phyloP scores from a whole-genome alignment of 2,888 invertebrate genomes.

The Eupeodes latifasciatus region DNA sequence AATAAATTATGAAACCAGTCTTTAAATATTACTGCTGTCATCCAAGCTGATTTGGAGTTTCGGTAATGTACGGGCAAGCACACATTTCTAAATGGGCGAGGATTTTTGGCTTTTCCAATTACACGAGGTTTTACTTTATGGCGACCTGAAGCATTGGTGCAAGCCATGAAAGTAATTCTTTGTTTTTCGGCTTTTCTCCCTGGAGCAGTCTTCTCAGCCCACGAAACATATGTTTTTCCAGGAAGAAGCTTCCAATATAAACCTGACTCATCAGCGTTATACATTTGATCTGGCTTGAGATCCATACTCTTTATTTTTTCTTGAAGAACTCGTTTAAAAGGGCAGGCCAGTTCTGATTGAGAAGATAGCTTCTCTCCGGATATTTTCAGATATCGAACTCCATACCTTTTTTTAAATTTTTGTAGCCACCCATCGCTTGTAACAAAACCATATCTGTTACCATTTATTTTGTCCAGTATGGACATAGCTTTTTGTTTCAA shows the following conservation, averaged over 20 bases:
- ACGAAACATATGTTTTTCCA: conserved; percentile 1
- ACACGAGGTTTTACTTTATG: too few relatives aligned
- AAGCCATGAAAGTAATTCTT: conserved; percentile 32
- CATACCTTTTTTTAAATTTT: conserved; percentile 35
- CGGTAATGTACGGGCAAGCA: conserved; percentile 18
- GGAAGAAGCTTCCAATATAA: conserved; percentile 31
- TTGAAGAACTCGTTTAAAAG: conserved; percentile 11
- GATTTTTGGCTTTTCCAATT: too few relatives aligned
- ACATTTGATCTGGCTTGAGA: conserved; percentile 27
- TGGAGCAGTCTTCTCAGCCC: conserved; percentile 31
- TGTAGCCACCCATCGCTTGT: conserved; percentile 22
- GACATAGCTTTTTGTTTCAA: too few relatives aligned
- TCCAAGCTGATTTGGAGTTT: conserved; percentile 27
- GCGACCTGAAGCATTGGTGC: background rate
- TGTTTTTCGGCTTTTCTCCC: conserved; percentile 39
- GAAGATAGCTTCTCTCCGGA: conserved; percentile 13
- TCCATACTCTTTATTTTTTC: background rate
- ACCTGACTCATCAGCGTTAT: conserved; percentile 5
- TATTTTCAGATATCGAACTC: conserved; percentile 24
- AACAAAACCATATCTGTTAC: too few relatives aligned
- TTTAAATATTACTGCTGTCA: conserved; percentile 24
- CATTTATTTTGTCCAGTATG: too few relatives aligned
- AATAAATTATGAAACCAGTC: background rate
- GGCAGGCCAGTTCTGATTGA: conserved; percentile 16
- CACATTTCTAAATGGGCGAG: background rate